Base-by-base conservation (phyloP, 2,113 vertebrate species). In the Osmerus mordax region DNA sequence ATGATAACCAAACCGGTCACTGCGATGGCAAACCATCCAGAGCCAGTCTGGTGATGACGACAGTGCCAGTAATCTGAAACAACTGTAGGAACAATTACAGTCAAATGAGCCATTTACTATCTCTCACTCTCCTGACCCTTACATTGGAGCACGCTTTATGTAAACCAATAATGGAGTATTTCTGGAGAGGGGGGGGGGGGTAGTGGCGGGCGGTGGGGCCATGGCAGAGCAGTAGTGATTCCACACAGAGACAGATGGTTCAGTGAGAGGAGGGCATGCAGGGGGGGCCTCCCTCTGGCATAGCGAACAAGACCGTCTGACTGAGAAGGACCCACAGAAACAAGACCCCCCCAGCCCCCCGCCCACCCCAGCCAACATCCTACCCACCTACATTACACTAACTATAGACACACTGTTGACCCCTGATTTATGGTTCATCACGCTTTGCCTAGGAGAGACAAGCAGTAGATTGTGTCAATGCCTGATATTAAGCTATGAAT, bases 181-280 rank as follows among this genome's bases (percentile, higher is more conserved):
- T 21, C 18, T 9, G 8, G 16, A 3, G 16, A 3, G n/a, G 18
- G 2, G n/a, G 56, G 3, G 15, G 15, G 18, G 9, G 15, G 18
- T 21, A 21, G 21, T 21, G 21, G 21, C 21, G 21, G n/a, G 1
- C 3, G 29, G 3, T 0, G 29, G 18, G 56, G 19, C 6, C 0
- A 7, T 15, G 25, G 8, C 4, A 9, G 11, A 11, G 25, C 13
- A 65, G 63, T 13, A 28, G 5, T 73, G 64, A 58, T 60, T 54
- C 32, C 7, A 70, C 36, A 15, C 74, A 60, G 60, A 70, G 56
- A 59, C 75, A 77, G 68, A 67, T 69, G 71, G 72, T 65, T 69
- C 15, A 41, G 23, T 19, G 63, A 58, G 73, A 72, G 68, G 54
- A 28, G 28, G 52, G 59, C 70, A 62, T 15, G 14, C 12, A 28